Base-by-base conservation (phyloP, 2,113 vertebrate species). In the Lampris incognitus region DNA sequence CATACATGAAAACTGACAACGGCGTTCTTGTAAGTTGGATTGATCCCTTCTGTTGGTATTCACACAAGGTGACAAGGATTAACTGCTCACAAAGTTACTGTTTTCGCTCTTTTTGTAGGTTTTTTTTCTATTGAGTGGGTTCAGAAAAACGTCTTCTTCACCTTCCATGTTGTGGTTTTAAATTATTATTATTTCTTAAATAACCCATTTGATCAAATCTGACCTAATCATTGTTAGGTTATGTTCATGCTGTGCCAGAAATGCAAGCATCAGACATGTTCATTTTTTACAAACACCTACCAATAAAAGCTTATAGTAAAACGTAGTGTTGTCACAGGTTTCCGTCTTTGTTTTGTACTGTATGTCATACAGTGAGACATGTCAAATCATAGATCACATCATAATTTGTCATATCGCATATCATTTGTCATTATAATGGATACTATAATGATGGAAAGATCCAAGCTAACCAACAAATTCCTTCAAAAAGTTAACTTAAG, bases 221-320 rank as follows among this genome's bases (percentile, higher is more conserved):
- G 49, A 69, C 69, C 68, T 10, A 24, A 36, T 65, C 41, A 42
- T 55, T 78, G 64, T 60, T 38, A 11, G 9, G 0, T 71, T 76
- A 41, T 82, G 83, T 51, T 74, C 48, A 10, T 62, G 49, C 76
- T 69, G 48, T 64, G 56, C 11, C 13, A 81, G 71, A 71, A 46
- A 60, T 60, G 50, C 39, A 63, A 69, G 78, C 13, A 65, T 82
- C 62, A 61, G 38, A 77, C 39, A 81, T 86, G 74, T 82, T 84
- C 50, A 60, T 84, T 86, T 89, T 87, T 83, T 79, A 84, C 81
- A 75, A 72, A 87, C 79, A 82, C 80, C 48, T 74, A 50, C 48
- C 37, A 89, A 76, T 90, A 92, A 89, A 24, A 91, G 38, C 76
- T 60, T 76, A n/a, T 73, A 86, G n/a, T 55, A 68, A 81, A 66